These are phyloP conservation scores for Tenodera sinensis DNA, from an alignment of 2,888 invertebrate genomes.

Conservation along the genomic window DNA sequence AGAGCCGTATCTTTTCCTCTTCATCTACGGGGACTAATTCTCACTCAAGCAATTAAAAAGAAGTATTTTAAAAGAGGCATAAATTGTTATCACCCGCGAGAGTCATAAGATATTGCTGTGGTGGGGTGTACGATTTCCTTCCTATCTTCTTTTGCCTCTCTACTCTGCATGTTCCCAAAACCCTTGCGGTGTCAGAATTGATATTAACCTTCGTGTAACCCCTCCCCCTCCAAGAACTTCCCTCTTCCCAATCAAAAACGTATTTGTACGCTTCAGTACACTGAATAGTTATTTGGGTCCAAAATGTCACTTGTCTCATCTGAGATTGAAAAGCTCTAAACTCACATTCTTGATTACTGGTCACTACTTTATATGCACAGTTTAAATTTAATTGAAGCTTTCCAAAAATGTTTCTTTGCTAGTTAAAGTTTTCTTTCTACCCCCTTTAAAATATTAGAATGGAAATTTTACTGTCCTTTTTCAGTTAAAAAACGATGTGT, in stretches of 20 bases:
- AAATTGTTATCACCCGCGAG: slow-evolving; percentile 40
- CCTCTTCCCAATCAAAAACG: not conserved
- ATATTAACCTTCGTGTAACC: not conserved
- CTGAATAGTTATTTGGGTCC: too few species aligned
- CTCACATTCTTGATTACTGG: too few species aligned
- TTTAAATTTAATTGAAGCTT: too few species aligned
- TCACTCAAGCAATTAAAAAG: slow-evolving; percentile 46
- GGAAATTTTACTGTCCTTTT: too few species aligned
- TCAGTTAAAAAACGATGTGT: too few species aligned
- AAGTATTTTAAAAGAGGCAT: slow-evolving; percentile 45
- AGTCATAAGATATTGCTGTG: slow-evolving; percentile 14
- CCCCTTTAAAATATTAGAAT: too few species aligned
- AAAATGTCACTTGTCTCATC: too few species aligned
- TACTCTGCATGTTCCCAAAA: not conserved
- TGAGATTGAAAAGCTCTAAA: too few species aligned
- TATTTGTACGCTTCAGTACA: too few species aligned
- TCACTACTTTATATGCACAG: too few species aligned
- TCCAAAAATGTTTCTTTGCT: too few species aligned
- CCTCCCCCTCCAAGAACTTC: not conserved
- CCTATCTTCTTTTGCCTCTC: not conserved
- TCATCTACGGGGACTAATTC: slow-evolving; percentile 42
- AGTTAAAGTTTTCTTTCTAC: too few species aligned
- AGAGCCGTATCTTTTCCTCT: slow-evolving; percentile 39
- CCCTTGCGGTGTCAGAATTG: not conserved
- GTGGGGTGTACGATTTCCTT: not conserved